Conservation (phyloP, 1,140 invertebrate genomes). For the Drosophila paulistorum region DNA sequence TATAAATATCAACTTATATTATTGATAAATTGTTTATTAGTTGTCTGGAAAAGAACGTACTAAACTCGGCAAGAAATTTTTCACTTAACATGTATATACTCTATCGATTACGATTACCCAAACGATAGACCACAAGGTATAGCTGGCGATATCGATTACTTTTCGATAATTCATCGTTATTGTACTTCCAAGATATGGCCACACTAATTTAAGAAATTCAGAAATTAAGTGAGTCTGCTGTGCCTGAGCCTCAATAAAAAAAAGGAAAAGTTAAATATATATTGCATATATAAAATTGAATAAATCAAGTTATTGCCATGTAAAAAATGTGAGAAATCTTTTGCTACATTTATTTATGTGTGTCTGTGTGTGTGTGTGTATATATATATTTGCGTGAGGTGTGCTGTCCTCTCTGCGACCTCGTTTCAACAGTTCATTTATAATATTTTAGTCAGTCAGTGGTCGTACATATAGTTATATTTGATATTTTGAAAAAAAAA, state of each 20-base stretch:
- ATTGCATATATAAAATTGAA: conserved; percentile 48
- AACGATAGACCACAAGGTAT: conserved; percentile 5
- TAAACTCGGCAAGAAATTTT: conserved; percentile 54
- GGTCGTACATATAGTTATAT: conserved; percentile 16
- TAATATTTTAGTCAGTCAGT: conserved; percentile 16
- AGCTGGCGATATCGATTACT: neutral
- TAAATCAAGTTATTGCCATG: conserved; percentile 55
- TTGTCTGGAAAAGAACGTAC: conserved; percentile 49
- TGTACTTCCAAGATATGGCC: conserved; percentile 13
- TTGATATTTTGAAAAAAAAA: conserved; percentile 18
- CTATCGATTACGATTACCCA: conserved; percentile 19
- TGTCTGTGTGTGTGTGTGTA: conserved; percentile 8
- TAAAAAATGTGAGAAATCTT: conserved; percentile 32
- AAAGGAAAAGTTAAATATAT: neutral
- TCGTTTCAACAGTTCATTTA: conserved; percentile 14
- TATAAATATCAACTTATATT: neutral
- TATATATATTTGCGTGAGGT: conserved; percentile 25
- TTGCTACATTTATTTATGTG: conserved; percentile 25
- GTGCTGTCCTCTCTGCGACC: neutral
- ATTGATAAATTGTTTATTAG: conserved; percentile 8
- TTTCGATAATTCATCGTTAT: too few species aligned
- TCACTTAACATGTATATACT: conserved; percentile 64
- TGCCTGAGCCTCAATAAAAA: conserved; percentile 24
- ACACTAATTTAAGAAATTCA: conserved; percentile 25
- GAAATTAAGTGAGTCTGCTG: conserved; percentile 11